A percentile compares a stretch with the other conserved stretches of the same genome.
These are phyloP conservation scores for Hippopotamyrus pictus DNA, from an alignment of 2,797 vertebrate genomes.

Conservation along the genomic window DNA sequence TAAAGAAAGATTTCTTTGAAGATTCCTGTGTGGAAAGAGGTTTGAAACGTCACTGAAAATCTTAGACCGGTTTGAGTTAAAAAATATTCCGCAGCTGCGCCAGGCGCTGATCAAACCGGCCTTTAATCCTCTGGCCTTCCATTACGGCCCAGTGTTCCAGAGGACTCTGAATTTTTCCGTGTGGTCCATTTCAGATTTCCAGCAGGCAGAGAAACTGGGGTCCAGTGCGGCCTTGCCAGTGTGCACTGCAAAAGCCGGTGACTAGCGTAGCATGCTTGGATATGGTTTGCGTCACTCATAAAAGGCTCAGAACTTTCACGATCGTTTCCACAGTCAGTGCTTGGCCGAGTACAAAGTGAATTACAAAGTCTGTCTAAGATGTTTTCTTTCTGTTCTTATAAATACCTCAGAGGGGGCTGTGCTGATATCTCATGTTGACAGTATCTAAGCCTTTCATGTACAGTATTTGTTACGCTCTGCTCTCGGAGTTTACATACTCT, in stretches of 20 bases:
- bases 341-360: neutral
- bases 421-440: neutral
- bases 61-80: neutral
- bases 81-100: neutral
- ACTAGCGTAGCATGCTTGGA: neutral
- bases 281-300: neutral
- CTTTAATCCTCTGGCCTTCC: neutral
- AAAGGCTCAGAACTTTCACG: neutral
- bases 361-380: neutral
- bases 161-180: neutral
- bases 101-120: neutral
- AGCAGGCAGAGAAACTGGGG: neutral
- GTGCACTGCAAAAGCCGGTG: neutral
- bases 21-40: neutral
- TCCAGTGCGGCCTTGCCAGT: neutral
- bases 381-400: neutral
- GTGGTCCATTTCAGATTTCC: neutral
- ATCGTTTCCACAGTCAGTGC: neutral
- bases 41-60: neutral
- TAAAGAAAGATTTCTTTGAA: neutral
- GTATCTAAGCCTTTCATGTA: conserved; percentile 12
- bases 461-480: neutral
- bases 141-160: neutral
- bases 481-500: neutral
- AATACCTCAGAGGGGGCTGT: neutral